These are phyloP conservation scores for Mimumesa dahlbomi DNA, from an alignment of 2,888 invertebrate species.

Conservation along the genomic window DNA sequence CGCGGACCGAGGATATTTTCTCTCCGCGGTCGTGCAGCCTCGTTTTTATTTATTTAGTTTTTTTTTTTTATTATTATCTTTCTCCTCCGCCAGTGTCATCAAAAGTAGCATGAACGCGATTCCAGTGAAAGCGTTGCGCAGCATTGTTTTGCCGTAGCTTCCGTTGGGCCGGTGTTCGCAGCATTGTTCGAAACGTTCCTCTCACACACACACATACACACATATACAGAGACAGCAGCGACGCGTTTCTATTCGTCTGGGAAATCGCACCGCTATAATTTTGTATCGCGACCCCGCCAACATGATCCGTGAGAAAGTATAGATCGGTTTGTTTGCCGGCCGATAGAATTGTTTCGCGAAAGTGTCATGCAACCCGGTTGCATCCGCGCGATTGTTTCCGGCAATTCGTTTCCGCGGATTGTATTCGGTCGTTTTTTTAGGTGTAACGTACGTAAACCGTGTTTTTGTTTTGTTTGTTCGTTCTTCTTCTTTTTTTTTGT, in stretches of 20 bases:
- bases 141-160: conserved; percentile 38
- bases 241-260: conserved; percentile 26
- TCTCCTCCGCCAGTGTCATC: conserved; percentile 4
- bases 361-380: too few species aligned
- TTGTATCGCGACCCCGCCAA: background rate
- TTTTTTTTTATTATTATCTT: background rate
- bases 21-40: background rate
- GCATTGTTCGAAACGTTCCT: conserved; percentile 32
- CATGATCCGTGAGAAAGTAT: conserved; percentile 33
- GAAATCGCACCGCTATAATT: conserved; percentile 27
- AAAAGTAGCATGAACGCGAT: background rate
- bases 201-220: background rate
- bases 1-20: conserved; percentile 7
- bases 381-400: too few species aligned
- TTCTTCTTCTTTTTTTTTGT: conserved; percentile 1
- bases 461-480: too few species aligned
- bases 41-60: background rate
- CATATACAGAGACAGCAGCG: too few species aligned
- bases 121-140: conserved; percentile 35
- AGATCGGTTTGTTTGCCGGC: conserved; percentile 19
- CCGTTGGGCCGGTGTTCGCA: conserved; percentile 40
- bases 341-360: background rate
- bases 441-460: too few species aligned
- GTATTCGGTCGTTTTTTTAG: too few species aligned
- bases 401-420: too few species aligned